Base-by-base conservation (phyloP, 1,140 invertebrate species). In the Hesperophylax magnus region DNA sequence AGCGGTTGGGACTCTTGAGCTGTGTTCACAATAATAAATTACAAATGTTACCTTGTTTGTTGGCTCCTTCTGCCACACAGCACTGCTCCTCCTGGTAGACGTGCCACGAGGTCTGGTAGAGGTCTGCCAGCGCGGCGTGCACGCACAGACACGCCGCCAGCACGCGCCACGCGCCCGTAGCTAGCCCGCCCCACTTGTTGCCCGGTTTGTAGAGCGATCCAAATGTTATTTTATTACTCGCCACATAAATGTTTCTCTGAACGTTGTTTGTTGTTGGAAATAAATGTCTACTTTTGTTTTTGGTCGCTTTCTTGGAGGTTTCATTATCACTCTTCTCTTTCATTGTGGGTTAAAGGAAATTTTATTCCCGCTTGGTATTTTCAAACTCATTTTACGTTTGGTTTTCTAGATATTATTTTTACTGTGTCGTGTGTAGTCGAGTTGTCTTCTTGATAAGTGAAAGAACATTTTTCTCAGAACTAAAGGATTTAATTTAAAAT, bases 51-150 rank as follows among this genome's bases (percentile, higher is more conserved):
- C 78, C 81, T 77, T 79, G 67, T 54, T 58, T 71, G 31, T 24
- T 60, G 52, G 76, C 56, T 24, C 60, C 77, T 4, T 76, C 78
- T 9, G 69, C 63, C n/a, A 77, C 20, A 34, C 81, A 82, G 74
- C 81, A 82, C 20, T n/a, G 27, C 27, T 78, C 75, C 60, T 82
- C 81, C 17, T 58, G 22, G 63, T 82, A 82, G 34, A 77, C 79
- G 52, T 82, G 67, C 81, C 81, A 82, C 14, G 81, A 79, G 69
- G 77, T 82, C 52, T 82, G 77, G 54, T 82, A 82, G 18, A 6
- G 2, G 27, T 76, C 47, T 20, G 39, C 78, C 27, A n/a, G 47
- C 18, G 67, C 17, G 2, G n/a, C 20, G 15, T 11, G 39, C 20
- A 71, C 60, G 47, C 71, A 39, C 18, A 82, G 34, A 11, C 71